Evolutionary conservation across 1,140 invertebrate species (phyloP).

Genomic region (Pseudomyrmex pallidus): DNA sequence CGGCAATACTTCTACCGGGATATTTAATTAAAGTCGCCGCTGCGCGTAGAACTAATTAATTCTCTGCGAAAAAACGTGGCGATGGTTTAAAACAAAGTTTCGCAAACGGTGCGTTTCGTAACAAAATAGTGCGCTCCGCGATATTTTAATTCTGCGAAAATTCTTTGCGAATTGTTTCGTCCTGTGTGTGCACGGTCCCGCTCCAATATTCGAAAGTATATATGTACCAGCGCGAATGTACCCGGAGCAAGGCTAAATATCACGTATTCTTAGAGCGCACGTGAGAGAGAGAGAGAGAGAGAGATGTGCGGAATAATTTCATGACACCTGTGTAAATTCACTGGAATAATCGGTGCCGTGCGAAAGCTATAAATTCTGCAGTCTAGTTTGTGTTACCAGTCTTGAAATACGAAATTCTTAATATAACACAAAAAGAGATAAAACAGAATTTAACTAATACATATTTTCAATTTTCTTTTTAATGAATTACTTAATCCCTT

Average conservation of each 20-base stretch:
- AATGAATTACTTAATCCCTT: no score
- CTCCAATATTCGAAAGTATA: constrained; percentile 35
- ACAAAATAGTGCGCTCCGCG: constrained; percentile 3
- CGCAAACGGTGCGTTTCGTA: background rate
- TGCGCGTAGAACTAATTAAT: background rate
- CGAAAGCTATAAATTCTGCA: constrained; percentile 6
- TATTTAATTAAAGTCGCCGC: background rate
- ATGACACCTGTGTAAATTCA: constrained; percentile 25
- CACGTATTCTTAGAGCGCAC: background rate
- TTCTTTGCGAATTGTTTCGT: background rate
- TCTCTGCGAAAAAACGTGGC: background rate
- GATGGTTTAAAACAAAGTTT: background rate
- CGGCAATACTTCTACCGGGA: background rate
- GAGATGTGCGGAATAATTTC: constrained; percentile 27
- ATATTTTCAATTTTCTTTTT: no score
- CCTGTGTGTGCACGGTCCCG: background rate
- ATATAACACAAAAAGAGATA: background rate
- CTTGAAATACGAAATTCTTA: background rate
- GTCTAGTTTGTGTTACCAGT: no score
- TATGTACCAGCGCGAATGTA: background rate
- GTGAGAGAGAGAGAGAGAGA: no score
- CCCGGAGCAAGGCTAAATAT: background rate
- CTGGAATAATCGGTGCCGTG: background rate
- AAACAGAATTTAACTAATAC: no score
- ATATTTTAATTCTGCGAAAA: constrained; percentile 21